Percentiles rank a stretch among this genome's conserved stretches.
Evolutionary conservation across 2,113 vertebrate species (phyloP).

Genomic region (Salvelinus sp.): DNA sequence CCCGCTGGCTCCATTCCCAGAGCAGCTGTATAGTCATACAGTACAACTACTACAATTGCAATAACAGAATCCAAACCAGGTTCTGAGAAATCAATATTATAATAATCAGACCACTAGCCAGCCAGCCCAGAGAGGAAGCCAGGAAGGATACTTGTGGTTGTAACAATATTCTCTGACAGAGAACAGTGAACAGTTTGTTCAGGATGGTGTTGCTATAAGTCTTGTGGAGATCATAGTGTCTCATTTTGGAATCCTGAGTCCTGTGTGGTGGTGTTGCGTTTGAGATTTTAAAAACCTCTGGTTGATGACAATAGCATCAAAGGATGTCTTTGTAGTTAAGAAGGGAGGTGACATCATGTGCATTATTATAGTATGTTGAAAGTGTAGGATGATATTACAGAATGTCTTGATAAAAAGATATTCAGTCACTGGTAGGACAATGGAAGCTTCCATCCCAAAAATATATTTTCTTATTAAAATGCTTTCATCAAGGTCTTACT

Average conservation of each 20-base stretch:
- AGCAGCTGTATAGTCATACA: constrained; percentile 31
- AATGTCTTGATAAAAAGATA: not conserved
- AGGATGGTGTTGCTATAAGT: not conserved
- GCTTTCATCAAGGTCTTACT: too few relatives aligned
- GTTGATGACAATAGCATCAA: not conserved
- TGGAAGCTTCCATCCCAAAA: too few relatives aligned
- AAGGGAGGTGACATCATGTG: not conserved
- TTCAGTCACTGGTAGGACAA: too few relatives aligned
- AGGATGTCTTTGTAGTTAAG: not conserved
- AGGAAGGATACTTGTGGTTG: not conserved
- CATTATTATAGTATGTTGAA: not conserved
- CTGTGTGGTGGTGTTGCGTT: not conserved
- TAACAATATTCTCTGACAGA: not conserved
- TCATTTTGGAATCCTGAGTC: too few relatives aligned
- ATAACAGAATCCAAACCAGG: constrained; percentile 31
- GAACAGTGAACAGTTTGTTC: not conserved
- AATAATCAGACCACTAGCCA: constrained; percentile 22
- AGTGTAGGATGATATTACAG: not conserved
- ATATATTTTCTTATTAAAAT: too few relatives aligned
- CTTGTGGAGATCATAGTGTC: not conserved
- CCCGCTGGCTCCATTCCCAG: not conserved
- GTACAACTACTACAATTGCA: constrained; percentile 44
- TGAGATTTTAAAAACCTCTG: not conserved
- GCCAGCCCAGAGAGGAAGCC: not conserved
- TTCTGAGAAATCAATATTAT: constrained; percentile 41